Conservation (phyloP, 2,888 invertebrate species). For the Leptinotarsa haldemani region DNA sequence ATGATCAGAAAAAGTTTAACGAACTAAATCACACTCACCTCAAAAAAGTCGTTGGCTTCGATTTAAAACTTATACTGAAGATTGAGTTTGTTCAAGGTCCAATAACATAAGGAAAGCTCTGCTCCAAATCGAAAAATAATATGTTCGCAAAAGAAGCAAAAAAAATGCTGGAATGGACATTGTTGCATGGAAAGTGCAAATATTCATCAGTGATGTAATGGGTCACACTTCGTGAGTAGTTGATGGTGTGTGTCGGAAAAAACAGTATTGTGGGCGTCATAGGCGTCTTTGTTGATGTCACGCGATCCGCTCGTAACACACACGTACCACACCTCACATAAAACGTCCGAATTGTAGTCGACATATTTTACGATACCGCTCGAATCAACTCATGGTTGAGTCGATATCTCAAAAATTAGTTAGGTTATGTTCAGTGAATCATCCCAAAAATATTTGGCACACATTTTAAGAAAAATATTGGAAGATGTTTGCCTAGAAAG, state of each 20-base stretch:
- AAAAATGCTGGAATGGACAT: background rate
- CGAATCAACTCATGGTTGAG: slow-evolving; percentile 23
- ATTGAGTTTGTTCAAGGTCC: no score
- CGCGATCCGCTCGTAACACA: slow-evolving; percentile 55
- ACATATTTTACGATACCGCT: slow-evolving; percentile 40
- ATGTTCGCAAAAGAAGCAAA: background rate
- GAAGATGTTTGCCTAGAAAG: no score
- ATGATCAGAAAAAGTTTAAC: no score
- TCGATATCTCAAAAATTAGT: background rate
- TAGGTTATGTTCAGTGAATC: background rate
- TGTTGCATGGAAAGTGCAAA: slow-evolving; percentile 35
- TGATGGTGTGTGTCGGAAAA: slow-evolving; percentile 31
- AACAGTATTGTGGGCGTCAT: slow-evolving; percentile 44
- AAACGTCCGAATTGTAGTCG: slow-evolving; percentile 48
- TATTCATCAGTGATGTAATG: slow-evolving; percentile 32
- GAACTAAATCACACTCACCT: no score
- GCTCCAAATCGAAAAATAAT: background rate
- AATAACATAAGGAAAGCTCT: background rate
- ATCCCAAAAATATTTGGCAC: background rate
- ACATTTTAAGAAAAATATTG: no score
- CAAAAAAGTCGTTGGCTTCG: no score
- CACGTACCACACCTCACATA: slow-evolving; percentile 52
- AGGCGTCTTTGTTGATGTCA: slow-evolving; percentile 38
- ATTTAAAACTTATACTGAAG: no score
- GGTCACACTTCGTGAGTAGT: slow-evolving; percentile 40